Evolutionary conservation across 2,797 vertebrate genomes (phyloP).

Genomic region (Furcifer pardalis): DNA sequence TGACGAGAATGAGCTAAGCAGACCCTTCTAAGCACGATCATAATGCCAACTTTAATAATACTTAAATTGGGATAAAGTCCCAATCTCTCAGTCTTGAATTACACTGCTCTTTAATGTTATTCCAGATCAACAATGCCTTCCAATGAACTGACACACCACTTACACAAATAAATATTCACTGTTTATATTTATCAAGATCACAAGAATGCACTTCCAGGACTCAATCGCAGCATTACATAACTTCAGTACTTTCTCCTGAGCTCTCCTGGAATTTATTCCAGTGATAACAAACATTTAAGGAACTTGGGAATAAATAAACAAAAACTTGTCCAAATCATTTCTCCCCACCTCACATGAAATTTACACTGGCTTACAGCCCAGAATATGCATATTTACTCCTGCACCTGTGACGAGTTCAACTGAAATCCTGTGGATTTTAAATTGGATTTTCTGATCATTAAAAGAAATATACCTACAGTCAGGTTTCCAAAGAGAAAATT

Average conservation of each 20-base stretch:
- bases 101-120: no score
- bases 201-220: neutral
- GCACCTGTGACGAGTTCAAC: conserved; percentile 45
- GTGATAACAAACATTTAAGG: neutral
- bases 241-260: neutral
- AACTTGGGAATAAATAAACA: conserved; percentile 36
- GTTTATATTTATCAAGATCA: neutral
- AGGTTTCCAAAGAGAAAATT: neutral
- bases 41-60: no score
- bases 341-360: conserved; percentile 39
- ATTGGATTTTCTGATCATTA: neutral
- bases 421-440: conserved; percentile 33
- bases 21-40: no score
- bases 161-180: neutral
- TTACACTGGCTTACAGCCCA: conserved; percentile 56
- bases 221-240: neutral
- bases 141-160: neutral
- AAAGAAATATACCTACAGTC: conserved; percentile 12
- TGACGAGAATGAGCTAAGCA: no score
- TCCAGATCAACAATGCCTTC: neutral
- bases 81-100: no score
- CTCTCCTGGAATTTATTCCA: conserved; percentile 26
- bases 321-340: conserved; percentile 2
- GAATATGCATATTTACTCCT: conserved; percentile 41
- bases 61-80: no score